Percentiles rank a stretch among this genome's conserved stretches.
These are phyloP conservation scores for Nothobranchius kuhntae DNA, from an alignment of 2,113 vertebrate genomes.

Conservation along the genomic window DNA sequence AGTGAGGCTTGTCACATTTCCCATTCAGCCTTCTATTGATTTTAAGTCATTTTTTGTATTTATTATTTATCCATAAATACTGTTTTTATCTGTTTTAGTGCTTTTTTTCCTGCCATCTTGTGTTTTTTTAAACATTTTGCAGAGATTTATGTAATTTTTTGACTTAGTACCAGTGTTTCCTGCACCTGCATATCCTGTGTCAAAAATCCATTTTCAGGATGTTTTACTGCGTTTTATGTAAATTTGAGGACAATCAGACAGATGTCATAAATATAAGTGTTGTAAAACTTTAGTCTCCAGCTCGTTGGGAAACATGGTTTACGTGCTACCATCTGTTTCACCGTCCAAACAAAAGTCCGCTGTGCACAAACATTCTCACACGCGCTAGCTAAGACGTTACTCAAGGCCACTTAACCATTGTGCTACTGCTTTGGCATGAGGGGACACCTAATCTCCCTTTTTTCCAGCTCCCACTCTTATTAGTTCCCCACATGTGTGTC, in stretches of 20 bases:
- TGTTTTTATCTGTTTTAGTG: too few species aligned
- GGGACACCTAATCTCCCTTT: slow-evolving; percentile 29
- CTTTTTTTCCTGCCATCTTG: too few species aligned
- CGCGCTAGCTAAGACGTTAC: slow-evolving; percentile 28
- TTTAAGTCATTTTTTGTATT: too few species aligned
- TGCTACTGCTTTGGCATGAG: slow-evolving; percentile 20
- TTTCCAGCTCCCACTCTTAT: slow-evolving; percentile 46
- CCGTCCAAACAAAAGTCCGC: slow-evolving; percentile 38
- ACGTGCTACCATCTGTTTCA: slow-evolving; percentile 31
- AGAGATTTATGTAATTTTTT: too few species aligned
- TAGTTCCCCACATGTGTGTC: slow-evolving; percentile 44
- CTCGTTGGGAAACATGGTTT: slow-evolving; percentile 25
- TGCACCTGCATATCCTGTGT: too few species aligned
- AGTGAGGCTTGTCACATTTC: too few species aligned
- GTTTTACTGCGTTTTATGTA: too few species aligned
- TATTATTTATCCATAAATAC: too few species aligned
- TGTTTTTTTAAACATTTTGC: too few species aligned
- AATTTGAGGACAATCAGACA: not conserved
- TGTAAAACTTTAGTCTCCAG: not conserved
- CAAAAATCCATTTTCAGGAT: too few species aligned
- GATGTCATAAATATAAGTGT: not conserved
- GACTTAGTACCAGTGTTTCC: too few species aligned
- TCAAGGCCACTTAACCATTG: slow-evolving; percentile 35
- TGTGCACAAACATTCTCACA: slow-evolving; percentile 22
- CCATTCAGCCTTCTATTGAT: too few species aligned